Evolutionary conservation across 2,797 vertebrate genomes (phyloP).

Genomic region (Sebastes cheni): DNA sequence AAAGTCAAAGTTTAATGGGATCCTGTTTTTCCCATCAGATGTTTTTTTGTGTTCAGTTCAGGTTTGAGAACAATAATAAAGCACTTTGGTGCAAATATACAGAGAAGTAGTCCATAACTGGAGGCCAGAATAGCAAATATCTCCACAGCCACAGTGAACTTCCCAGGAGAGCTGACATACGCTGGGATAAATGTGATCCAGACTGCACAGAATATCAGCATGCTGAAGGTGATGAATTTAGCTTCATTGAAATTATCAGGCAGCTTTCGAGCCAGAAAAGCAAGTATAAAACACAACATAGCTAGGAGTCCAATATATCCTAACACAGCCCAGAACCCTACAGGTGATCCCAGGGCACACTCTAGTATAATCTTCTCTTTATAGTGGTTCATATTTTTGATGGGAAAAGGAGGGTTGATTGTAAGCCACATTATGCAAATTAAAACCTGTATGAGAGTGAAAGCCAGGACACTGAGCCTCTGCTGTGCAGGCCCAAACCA

Average conservation of each 20-base stretch:
- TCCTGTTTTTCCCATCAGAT: slow-evolving; percentile 65
- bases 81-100: slow-evolving; percentile 81
- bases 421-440: slow-evolving; percentile 78
- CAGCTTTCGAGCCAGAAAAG: slow-evolving; percentile 76
- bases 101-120: slow-evolving; percentile 77
- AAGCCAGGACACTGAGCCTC: slow-evolving; percentile 73
- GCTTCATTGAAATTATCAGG: slow-evolving; percentile 81
- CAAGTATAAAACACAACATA: slow-evolving; percentile 73
- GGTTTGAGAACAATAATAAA: slow-evolving; percentile 77
- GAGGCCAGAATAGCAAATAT: slow-evolving; percentile 82
- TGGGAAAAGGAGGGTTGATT: slow-evolving; percentile 72
- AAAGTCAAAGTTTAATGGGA: not conserved
- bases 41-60: slow-evolving; percentile 76
- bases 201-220: slow-evolving; percentile 80
- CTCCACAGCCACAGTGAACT: slow-evolving; percentile 80
- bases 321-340: slow-evolving; percentile 78
- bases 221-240: slow-evolving; percentile 81
- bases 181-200: slow-evolving; percentile 82
- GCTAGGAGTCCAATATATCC: slow-evolving; percentile 77
- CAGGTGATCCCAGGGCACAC: slow-evolving; percentile 70
- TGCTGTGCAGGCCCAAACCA: slow-evolving; percentile 81
- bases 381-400: slow-evolving; percentile 65
- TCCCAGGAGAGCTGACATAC: slow-evolving; percentile 80
- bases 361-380: slow-evolving; percentile 77
- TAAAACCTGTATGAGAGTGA: slow-evolving; percentile 73